These are phyloP conservation scores for Lagopus muta DNA, from an alignment of 2,113 vertebrate genomes.

Conservation along the genomic window DNA sequence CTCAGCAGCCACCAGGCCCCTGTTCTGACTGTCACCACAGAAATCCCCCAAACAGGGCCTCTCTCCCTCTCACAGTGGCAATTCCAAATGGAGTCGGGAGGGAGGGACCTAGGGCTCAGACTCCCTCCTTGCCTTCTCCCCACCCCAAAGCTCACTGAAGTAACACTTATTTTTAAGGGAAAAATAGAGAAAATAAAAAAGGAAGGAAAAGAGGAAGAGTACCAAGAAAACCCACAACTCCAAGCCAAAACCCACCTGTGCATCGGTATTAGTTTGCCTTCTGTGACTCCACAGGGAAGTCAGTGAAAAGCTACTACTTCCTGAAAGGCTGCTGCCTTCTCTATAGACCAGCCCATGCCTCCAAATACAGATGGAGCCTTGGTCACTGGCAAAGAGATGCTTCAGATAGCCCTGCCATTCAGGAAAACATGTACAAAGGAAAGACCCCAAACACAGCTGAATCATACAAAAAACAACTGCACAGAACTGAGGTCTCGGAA, in stretches of 20 bases:
- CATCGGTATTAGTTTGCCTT: neutral
- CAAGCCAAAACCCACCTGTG: conserved; percentile 3
- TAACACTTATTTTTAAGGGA: neutral
- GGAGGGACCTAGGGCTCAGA: neutral
- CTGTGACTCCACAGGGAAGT: conserved; percentile 4
- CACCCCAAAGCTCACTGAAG: neutral
- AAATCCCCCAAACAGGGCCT: neutral
- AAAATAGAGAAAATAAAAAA: neutral
- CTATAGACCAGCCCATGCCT: neutral
- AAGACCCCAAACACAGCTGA: conserved; percentile 50
- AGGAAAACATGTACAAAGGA: conserved; percentile 10
- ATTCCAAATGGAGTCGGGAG: neutral
- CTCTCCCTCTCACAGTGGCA: neutral
- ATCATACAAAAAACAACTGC: conserved; percentile 34
- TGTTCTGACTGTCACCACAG: neutral
- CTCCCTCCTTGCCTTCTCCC: neutral
- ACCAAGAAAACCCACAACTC: neutral
- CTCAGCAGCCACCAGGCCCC: neutral
- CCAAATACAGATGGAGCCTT: conserved; percentile 46
- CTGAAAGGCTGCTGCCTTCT: neutral
- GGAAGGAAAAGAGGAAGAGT: neutral
- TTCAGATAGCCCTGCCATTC: conserved; percentile 60
- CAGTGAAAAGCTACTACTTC: conserved; percentile 27
- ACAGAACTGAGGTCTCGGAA: conserved; percentile 71
- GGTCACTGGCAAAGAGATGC: conserved; percentile 46